Percentiles rank a stretch among this genome's conserved stretches.
Conservation (phyloP, 2,888 invertebrate species). For the Aspidapion aeneum region DNA sequence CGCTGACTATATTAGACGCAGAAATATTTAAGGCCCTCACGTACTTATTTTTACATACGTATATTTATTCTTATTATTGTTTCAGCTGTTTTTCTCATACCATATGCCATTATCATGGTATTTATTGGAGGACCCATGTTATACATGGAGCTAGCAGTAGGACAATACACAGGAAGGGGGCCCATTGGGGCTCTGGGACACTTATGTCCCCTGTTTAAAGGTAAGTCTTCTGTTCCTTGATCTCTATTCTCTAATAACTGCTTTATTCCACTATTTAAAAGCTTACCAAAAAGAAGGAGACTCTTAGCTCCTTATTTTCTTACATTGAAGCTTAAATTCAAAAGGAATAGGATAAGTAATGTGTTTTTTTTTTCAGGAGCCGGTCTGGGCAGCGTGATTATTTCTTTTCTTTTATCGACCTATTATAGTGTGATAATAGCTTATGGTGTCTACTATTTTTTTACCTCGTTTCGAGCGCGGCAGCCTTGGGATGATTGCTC, state of each 20-base stretch:
- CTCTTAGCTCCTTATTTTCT: too few relatives aligned
- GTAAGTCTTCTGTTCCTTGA: too few relatives aligned
- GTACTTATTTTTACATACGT: too few relatives aligned
- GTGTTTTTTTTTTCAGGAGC: conserved; percentile 63
- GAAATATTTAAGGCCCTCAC: too few relatives aligned
- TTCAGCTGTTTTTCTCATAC: conserved; percentile 91
- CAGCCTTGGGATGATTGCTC: conserved; percentile 89
- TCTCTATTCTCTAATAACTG: too few relatives aligned
- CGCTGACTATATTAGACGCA: too few relatives aligned
- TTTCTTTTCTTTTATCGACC: conserved; percentile 92
- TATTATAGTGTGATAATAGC: conserved; percentile 96
- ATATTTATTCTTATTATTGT: too few relatives aligned
- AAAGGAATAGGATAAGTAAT: too few relatives aligned
- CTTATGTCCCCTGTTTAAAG: conserved; percentile 90
- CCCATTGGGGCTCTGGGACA: conserved; percentile 89
- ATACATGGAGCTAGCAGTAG: conserved; percentile 91
- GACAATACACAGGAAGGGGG: conserved; percentile 89
- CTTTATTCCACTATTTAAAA: too few relatives aligned
- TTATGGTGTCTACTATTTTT: conserved; percentile 91
- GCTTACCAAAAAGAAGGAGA: too few relatives aligned
- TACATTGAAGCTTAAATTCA: too few relatives aligned
- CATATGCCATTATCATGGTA: conserved; percentile 88
- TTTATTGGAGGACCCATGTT: conserved; percentile 89
- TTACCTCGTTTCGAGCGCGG: conserved; percentile 81
- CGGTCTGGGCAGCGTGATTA: conserved; percentile 89